These are phyloP conservation scores for Hypsopygia costalis DNA, from an alignment of 2,888 invertebrate species.

Conservation along the genomic window DNA sequence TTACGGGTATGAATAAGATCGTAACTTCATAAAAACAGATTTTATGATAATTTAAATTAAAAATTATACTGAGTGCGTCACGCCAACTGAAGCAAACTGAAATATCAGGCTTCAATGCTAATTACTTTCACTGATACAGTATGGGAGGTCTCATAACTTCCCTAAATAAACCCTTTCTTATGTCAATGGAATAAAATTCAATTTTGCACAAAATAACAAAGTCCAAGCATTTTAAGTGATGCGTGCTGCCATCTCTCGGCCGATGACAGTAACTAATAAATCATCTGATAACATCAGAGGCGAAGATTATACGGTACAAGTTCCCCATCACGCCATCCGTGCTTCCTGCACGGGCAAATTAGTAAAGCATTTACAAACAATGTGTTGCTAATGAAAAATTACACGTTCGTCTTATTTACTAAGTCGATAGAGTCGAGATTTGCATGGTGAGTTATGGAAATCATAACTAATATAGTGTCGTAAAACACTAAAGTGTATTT, in stretches of 20 bases:
- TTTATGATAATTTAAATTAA: conserved; percentile 13
- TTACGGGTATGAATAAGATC: too few relatives aligned
- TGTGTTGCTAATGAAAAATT: conserved; percentile 29
- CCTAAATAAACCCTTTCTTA: conserved; percentile 24
- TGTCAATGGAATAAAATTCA: conserved; percentile 30
- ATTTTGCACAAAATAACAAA: conserved; percentile 43
- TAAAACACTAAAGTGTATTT: conserved; percentile 61
- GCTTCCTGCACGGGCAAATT: conserved; percentile 77
- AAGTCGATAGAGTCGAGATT: conserved; percentile 35
- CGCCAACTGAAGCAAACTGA: conserved; percentile 10
- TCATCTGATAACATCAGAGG: conserved; percentile 77
- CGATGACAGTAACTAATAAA: conserved; percentile 77
- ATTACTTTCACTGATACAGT: conserved; percentile 23
- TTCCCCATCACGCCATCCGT: conserved; percentile 73
- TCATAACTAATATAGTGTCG: conserved; percentile 26
- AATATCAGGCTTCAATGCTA: conserved; percentile 17
- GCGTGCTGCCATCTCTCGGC: conserved; percentile 76
- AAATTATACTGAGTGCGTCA: conserved; percentile 6
- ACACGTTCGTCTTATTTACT: conserved; percentile 26
- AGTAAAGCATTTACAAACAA: conserved; percentile 62
- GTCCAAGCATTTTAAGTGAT: conserved; percentile 57
- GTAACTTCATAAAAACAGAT: background rate
- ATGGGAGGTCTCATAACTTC: conserved; percentile 43
- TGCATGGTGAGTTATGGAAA: conserved; percentile 9
- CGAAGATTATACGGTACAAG: conserved; percentile 75